Conservation (phyloP, 2,113 vertebrate species). For the Vulpes vulpes region DNA sequence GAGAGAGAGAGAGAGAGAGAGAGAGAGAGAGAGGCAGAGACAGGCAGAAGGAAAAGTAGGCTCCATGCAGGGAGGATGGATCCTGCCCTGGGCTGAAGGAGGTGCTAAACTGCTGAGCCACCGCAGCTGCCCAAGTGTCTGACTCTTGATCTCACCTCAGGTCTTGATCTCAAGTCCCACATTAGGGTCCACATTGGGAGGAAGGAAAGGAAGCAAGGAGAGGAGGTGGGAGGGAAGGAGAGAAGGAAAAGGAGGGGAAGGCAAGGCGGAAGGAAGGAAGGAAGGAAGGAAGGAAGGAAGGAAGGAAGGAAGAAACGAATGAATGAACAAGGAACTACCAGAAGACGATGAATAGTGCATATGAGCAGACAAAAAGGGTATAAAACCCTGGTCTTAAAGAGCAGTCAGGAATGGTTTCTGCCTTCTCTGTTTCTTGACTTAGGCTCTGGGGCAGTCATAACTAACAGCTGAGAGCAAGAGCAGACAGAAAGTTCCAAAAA, state of each 20-base stretch:
- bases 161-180: neutral
- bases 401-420: neutral
- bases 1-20: too few relatives aligned
- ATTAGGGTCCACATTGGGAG: neutral
- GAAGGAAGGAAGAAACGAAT: too few relatives aligned
- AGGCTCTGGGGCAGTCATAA: neutral
- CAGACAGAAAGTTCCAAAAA: neutral
- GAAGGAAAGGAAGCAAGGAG: neutral
- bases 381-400: neutral
- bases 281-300: too few relatives aligned
- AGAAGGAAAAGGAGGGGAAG: neutral
- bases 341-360: neutral
- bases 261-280: neutral
- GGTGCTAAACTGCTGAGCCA: too few relatives aligned
- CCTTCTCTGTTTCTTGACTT: neutral
- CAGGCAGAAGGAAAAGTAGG: too few relatives aligned
- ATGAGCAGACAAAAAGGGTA: neutral
- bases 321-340: neutral
- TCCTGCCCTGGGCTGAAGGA: too few relatives aligned
- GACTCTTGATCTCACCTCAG: neutral
- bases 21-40: too few relatives aligned
- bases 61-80: too few relatives aligned
- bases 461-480: neutral
- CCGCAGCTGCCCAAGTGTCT: neutral
- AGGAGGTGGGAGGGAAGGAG: too few relatives aligned